These are phyloP conservation scores for Norana najaformis DNA, from an alignment of 2,888 invertebrate species.

Conservation along the genomic window DNA sequence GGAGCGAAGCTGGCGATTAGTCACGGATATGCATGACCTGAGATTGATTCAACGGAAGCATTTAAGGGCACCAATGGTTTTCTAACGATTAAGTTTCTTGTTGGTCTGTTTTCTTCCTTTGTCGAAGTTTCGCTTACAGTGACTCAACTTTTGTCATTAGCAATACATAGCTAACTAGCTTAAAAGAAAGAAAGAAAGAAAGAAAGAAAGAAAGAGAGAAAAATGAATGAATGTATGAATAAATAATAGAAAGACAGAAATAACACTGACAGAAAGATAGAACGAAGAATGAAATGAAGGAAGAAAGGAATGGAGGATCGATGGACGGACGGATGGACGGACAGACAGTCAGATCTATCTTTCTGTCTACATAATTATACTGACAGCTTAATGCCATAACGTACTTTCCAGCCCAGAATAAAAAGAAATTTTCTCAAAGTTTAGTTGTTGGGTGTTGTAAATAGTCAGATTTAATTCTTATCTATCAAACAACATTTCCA, in stretches of 20 bases:
- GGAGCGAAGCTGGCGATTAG: not conserved
- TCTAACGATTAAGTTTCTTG: not conserved
- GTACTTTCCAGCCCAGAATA: not conserved
- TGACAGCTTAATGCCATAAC: not conserved
- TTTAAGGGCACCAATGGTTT: not conserved
- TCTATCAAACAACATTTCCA: too few relatives aligned
- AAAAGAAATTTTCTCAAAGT: too few relatives aligned
- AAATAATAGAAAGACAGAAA: too few relatives aligned
- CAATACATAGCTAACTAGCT: not conserved
- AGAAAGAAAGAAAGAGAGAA: not conserved
- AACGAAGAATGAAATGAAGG: not conserved
- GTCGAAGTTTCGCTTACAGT: not conserved
- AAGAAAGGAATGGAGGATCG: not conserved
- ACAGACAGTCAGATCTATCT: not conserved
- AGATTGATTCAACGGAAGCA: not conserved
- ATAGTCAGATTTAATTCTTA: too few relatives aligned
- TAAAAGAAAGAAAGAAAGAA: not conserved
- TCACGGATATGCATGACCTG: not conserved
- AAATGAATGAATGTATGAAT: too few relatives aligned
- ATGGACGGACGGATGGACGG: too few relatives aligned
- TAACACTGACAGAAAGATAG: too few relatives aligned
- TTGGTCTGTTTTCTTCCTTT: not conserved
- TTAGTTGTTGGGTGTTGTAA: too few relatives aligned
- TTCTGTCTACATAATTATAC: not conserved
- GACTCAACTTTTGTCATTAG: not conserved